phyloP scores from a whole-genome alignment of 2,888 invertebrate species.

The Melanargia galathea region DNA sequence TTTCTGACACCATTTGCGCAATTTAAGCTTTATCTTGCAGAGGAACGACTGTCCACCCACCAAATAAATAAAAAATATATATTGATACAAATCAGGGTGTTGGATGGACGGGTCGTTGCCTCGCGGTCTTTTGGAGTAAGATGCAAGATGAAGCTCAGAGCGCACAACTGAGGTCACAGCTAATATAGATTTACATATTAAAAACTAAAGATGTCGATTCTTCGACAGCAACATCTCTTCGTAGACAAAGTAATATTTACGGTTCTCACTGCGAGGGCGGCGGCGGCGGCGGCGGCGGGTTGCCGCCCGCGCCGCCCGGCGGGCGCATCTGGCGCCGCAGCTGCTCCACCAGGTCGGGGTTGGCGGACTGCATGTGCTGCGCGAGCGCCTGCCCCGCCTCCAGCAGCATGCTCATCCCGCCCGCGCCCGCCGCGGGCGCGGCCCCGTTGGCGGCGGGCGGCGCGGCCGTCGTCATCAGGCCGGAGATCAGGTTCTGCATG shows the following conservation, averaged over 20 bases:
- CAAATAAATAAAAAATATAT: too few species aligned
- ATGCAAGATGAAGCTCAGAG: too few species aligned
- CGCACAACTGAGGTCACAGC: not conserved
- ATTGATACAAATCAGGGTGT: too few species aligned
- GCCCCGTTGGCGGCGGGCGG: slow-evolving; percentile 44
- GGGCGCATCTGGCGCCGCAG: slow-evolving; percentile 86
- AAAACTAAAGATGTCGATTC: not conserved
- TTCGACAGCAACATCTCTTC: not conserved
- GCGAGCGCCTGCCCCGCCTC: slow-evolving; percentile 91
- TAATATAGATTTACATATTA: not conserved
- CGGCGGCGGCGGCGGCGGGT: slow-evolving; percentile 51
- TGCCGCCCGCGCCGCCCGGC: slow-evolving; percentile 51
- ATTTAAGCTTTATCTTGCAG: not conserved
- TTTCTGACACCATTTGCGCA: not conserved
- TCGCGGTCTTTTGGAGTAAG: too few species aligned
- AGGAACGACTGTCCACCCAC: too few species aligned
- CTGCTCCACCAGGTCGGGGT: slow-evolving; percentile 92
- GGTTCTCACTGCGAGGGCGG: slow-evolving; percentile 38
- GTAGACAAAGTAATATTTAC: too few species aligned
- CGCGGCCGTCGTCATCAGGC: slow-evolving; percentile 72
- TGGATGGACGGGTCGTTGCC: too few species aligned
- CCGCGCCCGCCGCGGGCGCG: slow-evolving; percentile 42
- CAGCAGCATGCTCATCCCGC: slow-evolving; percentile 68
- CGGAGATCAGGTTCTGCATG: slow-evolving; percentile 89
- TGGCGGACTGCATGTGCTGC: slow-evolving; percentile 89